Evolutionary conservation across 2,113 vertebrate species (phyloP).

Genomic region (Desmodus rotundus): DNA sequence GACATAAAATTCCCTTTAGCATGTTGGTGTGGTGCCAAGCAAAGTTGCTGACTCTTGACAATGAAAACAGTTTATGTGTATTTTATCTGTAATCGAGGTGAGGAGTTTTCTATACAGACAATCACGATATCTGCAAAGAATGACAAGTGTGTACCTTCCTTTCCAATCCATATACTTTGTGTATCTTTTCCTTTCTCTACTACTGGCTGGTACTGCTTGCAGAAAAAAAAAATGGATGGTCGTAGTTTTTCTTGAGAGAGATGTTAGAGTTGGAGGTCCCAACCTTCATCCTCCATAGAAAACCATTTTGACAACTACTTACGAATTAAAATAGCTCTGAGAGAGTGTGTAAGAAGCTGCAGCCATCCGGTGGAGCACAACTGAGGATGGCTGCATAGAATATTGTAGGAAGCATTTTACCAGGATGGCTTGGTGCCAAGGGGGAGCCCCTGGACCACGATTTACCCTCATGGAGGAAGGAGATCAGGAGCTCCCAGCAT

Average conservation of each 20-base stretch:
- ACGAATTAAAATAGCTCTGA: neutral
- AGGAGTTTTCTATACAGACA: neutral
- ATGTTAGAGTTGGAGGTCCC: neutral
- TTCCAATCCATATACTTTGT: neutral
- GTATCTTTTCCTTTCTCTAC: neutral
- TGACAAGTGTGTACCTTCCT: neutral
- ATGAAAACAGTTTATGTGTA: neutral
- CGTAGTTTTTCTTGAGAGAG: neutral
- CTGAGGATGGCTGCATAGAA: neutral
- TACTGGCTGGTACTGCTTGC: neutral
- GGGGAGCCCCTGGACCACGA: neutral
- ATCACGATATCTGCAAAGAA: neutral
- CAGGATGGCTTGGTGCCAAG: neutral
- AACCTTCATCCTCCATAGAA: neutral
- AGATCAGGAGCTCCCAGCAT: neutral
- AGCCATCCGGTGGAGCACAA: neutral
- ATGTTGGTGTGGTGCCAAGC: neutral
- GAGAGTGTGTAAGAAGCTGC: neutral
- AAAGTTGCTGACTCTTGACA: neutral
- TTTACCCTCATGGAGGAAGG: neutral
- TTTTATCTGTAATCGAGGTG: neutral
- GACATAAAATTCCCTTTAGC: neutral
- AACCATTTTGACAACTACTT: neutral
- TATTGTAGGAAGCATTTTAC: neutral
- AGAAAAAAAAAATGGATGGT: neutral